Evolutionary conservation across 2,113 vertebrate genomes (phyloP).

Genomic region (Gambusia holbrooki): DNA sequence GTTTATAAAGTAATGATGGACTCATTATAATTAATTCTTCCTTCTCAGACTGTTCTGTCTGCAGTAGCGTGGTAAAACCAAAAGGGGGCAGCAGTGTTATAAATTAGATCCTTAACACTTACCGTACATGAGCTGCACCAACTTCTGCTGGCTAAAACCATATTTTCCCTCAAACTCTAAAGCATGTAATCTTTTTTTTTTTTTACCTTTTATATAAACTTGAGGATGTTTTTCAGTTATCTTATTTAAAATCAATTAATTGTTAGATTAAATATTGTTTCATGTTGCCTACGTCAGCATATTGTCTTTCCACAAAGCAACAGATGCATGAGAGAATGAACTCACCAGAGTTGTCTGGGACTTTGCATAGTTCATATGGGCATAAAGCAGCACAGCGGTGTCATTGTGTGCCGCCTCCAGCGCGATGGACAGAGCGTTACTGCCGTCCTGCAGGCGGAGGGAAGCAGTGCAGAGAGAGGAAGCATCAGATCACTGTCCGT

Average conservation of each 20-base stretch:
- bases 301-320: neutral
- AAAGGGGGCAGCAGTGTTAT: conserved; percentile 62
- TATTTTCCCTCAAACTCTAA: too few relatives aligned
- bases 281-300: too few relatives aligned
- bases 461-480: conserved; percentile 17
- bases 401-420: conserved; percentile 91
- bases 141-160: too few relatives aligned
- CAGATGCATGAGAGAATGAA: neutral
- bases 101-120: neutral
- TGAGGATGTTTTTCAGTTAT: too few relatives aligned
- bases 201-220: too few relatives aligned
- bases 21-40: neutral
- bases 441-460: conserved; percentile 86
- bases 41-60: neutral
- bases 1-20: neutral
- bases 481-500: conserved; percentile 13
- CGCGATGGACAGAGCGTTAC: conserved; percentile 89
- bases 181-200: too few relatives aligned
- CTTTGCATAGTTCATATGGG: conserved; percentile 84
- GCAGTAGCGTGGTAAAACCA: neutral
- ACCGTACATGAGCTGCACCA: neutral
- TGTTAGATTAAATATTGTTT: neutral
- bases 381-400: conserved; percentile 88
- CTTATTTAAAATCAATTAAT: too few relatives aligned
- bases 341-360: conserved; percentile 79